Conservation (phyloP, 1,140 invertebrate species). For the Galleria mellonella region DNA sequence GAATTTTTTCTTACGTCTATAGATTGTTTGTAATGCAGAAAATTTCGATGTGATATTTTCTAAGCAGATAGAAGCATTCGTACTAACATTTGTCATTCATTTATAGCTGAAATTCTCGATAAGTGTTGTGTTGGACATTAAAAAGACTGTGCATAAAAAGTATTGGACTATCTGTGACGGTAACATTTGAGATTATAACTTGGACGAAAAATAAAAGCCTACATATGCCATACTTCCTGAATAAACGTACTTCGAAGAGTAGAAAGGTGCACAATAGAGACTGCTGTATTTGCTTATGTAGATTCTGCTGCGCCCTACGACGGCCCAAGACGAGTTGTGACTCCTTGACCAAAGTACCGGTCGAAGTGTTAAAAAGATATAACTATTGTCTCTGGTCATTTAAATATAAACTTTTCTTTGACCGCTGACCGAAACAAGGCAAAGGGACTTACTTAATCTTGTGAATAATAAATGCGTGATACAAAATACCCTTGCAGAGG, state of each 20-base stretch:
- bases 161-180: neutral
- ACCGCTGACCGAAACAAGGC: conserved; percentile 17
- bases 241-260: conserved; percentile 33
- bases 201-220: conserved; percentile 39
- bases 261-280: conserved; percentile 50
- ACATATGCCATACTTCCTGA: conserved; percentile 60
- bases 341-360: conserved; percentile 45
- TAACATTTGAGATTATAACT: neutral
- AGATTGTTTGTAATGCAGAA: conserved; percentile 54
- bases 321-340: conserved; percentile 47
- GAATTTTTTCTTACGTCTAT: conserved; percentile 55
- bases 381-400: conserved; percentile 63
- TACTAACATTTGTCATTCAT: neutral
- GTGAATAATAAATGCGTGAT: conserved; percentile 2
- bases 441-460: conserved; percentile 5
- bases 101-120: neutral
- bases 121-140: neutral
- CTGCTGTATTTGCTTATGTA: conserved; percentile 41
- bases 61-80: too few species aligned
- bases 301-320: conserved; percentile 42
- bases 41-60: conserved; percentile 1
- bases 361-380: conserved; percentile 54
- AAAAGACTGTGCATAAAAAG: neutral
- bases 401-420: conserved; percentile 43
- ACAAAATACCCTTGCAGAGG: conserved; percentile 35